phyloP scores from a whole-genome alignment of 2,888 invertebrate species.

The Trachelus tabidus region DNA sequence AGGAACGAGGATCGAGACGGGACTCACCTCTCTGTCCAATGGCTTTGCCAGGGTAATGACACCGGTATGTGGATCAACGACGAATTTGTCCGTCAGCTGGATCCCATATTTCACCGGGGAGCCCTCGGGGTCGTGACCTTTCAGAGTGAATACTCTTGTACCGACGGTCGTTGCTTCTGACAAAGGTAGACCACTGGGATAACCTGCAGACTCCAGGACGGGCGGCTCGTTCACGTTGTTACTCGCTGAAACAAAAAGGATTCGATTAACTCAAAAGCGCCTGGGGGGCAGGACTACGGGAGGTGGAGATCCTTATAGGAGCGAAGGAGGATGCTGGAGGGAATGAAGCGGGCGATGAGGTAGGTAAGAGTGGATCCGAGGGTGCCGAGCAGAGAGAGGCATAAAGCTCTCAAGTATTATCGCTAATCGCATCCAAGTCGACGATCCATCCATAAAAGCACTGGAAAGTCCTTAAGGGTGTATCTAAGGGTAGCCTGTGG shows the following conservation, averaged over 20 bases:
- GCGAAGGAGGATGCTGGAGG: not conserved
- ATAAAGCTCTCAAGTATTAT: not conserved
- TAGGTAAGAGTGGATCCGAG: not conserved
- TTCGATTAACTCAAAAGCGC: not conserved
- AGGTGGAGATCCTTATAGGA: not conserved
- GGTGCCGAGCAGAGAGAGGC: not conserved
- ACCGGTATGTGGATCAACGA: conserved; percentile 81
- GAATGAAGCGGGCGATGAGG: not conserved
- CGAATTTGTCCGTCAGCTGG: conserved; percentile 84
- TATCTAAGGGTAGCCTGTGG: not conserved
- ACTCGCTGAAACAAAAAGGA: conserved; percentile 48
- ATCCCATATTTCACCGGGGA: conserved; percentile 78
- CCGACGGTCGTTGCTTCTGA: conserved; percentile 85
- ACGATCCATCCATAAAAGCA: not conserved
- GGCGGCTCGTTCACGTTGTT: conserved; percentile 64
- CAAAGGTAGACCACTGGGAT: conserved; percentile 68
- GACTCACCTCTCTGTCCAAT: conserved; percentile 82
- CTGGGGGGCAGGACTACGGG: not conserved
- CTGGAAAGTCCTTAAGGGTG: not conserved
- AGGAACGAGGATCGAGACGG: not conserved
- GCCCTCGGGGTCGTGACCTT: conserved; percentile 86
- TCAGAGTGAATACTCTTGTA: conserved; percentile 79
- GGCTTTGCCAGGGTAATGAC: conserved; percentile 82
- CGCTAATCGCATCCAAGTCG: not conserved
- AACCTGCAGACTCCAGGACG: conserved; percentile 55